Conservation (phyloP, 2,797 vertebrate species). For the Hypotaenidia philippensis region DNA sequence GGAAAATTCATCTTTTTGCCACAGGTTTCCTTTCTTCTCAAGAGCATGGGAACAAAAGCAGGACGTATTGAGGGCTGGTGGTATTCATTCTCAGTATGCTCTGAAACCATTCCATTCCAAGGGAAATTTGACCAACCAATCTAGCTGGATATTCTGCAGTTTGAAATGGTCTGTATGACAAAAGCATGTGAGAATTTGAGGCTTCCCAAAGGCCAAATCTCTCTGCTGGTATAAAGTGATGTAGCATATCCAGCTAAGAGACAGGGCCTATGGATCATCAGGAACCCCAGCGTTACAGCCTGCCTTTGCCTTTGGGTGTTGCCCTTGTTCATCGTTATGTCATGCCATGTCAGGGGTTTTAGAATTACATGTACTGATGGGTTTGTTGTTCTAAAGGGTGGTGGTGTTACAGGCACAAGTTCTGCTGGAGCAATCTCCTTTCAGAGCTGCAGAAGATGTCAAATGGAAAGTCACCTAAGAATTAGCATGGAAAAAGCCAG, state of each 20-base stretch:
- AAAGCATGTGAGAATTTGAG: background rate
- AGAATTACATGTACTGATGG: background rate
- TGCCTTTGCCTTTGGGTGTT: slow-evolving; percentile 4
- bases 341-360: background rate
- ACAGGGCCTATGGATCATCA: background rate
- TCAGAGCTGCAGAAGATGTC: slow-evolving; percentile 34
- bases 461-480: slow-evolving; percentile 43
- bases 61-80: background rate
- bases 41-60: background rate
- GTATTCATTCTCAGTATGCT: fast-evolving
- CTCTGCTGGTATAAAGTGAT: background rate
- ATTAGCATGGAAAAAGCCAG: background rate
- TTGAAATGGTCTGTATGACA: background rate
- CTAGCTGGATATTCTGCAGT: background rate
- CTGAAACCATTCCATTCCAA: background rate
- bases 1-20: background rate
- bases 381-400: slow-evolving; percentile 53
- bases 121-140: fast-evolving
- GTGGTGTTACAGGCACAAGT: slow-evolving; percentile 51
- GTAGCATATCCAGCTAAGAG: background rate
- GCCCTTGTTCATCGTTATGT: background rate
- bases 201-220: background rate
- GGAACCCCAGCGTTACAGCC: background rate
- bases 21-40: background rate
- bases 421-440: slow-evolving; percentile 42